Evolutionary conservation across 2,797 vertebrate species (phyloP).

Genomic region (Octomys mimax): DNA sequence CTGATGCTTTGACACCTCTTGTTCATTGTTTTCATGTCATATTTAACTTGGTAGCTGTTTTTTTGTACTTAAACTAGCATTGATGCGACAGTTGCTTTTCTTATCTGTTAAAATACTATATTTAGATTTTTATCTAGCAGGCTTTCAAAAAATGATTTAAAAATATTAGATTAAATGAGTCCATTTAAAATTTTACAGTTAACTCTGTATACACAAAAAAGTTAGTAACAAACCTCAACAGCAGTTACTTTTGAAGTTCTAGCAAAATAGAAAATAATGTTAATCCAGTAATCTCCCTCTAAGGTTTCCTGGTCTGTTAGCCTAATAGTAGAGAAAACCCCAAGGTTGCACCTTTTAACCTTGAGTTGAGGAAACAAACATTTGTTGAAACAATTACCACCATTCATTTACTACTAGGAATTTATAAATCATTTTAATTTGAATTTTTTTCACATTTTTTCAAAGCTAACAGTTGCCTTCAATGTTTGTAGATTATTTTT

Average conservation of each 20-base stretch:
- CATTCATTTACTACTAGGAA: background rate
- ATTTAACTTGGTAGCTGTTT: conserved; percentile 45
- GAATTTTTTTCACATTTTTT: background rate
- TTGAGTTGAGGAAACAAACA: background rate
- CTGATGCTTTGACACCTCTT: background rate
- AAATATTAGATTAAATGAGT: conserved; percentile 13
- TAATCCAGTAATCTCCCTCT: background rate
- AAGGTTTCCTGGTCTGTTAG: conserved; percentile 33
- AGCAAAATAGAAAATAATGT: conserved; percentile 38
- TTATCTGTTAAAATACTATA: conserved; percentile 38
- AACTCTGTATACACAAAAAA: conserved; percentile 51
- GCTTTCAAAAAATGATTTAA: conserved; percentile 49
- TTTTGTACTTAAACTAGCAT: conserved; percentile 37
- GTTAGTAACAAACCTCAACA: background rate
- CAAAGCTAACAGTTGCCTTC: conserved; percentile 58
- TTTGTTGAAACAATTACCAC: background rate
- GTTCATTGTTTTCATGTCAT: background rate
- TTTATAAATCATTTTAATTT: conserved; percentile 50
- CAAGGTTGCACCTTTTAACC: background rate
- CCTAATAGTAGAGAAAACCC: background rate
- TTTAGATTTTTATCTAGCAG: conserved; percentile 55
- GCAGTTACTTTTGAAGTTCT: conserved; percentile 54
- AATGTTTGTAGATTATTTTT: conserved; percentile 65
- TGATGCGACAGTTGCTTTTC: conserved; percentile 45
- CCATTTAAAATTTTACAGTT: conserved; percentile 55